A percentile compares a stretch with the other conserved stretches of the same genome.
phyloP scores from a whole-genome alignment of 2,888 invertebrate genomes.

The Harpalus rufipes region DNA sequence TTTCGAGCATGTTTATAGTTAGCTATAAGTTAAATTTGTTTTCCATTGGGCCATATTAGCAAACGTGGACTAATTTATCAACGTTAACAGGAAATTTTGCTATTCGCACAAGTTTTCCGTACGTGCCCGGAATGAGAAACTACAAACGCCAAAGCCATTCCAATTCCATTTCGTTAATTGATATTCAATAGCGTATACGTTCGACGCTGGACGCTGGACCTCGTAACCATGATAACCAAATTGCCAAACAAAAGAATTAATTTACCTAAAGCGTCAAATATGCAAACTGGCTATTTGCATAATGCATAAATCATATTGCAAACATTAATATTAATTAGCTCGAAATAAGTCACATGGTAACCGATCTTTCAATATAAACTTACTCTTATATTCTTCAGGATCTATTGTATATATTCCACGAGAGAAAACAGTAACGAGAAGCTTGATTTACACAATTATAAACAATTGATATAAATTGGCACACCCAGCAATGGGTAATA shows the following conservation, averaged over 20 bases:
- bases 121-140: constrained; percentile 37
- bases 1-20: background rate
- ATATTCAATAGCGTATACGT: constrained; percentile 30
- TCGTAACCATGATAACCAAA: constrained; percentile 13
- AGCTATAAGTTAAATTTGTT: constrained; percentile 37
- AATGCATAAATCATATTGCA: background rate
- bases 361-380: no score
- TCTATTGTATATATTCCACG: no score
- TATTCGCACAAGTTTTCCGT: constrained; percentile 47
- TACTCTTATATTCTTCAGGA: no score
- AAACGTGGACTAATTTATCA: constrained; percentile 34
- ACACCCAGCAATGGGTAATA: no score
- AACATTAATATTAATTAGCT: background rate
- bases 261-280: constrained; percentile 8
- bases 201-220: background rate
- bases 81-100: constrained; percentile 49
- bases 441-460: no score
- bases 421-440: no score
- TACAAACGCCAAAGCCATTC: constrained; percentile 25
- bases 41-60: constrained; percentile 40
- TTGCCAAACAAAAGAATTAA: constrained; percentile 22
- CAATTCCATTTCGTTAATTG: constrained; percentile 47
- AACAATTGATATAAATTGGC: no score
- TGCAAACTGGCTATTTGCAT: background rate
- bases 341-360: no score